A percentile compares a stretch with the other conserved stretches of the same genome.
Evolutionary conservation across 1,140 invertebrate species (phyloP).

Genomic region (Mercenaria mercenaria): DNA sequence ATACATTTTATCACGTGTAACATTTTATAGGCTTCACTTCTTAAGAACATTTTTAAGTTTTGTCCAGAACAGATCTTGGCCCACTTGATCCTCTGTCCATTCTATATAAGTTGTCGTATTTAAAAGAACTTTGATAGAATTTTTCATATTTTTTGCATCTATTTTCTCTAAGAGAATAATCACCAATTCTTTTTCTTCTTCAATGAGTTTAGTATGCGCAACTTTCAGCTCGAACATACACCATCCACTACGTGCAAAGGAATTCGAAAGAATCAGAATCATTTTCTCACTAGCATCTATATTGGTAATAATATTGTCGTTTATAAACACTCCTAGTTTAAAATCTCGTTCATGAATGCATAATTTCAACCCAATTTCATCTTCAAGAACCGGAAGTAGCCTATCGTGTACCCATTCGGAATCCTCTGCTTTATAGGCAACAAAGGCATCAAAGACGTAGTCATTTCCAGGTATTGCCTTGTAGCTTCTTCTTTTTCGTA

Average conservation of each 20-base stretch:
- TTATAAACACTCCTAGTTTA: background rate
- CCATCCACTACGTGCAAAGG: background rate
- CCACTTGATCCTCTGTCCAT: background rate
- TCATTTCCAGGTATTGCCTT: background rate
- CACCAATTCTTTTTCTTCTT: background rate
- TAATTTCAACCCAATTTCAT: background rate
- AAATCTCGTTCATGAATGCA: background rate
- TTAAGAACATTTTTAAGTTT: background rate
- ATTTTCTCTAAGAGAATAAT: background rate
- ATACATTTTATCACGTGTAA: too few species aligned
- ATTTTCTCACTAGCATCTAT: background rate
- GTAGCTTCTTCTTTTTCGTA: background rate
- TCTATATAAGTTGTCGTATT: background rate
- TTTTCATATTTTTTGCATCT: background rate
- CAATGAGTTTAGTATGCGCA: constrained; percentile 9
- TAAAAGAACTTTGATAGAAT: background rate
- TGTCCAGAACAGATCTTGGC: background rate
- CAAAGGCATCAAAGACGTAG: background rate
- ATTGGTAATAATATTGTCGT: background rate
- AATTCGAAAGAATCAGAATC: background rate
- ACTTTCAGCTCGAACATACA: constrained; percentile 35
- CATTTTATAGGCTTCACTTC: background rate
- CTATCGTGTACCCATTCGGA: background rate
- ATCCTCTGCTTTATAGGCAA: background rate
- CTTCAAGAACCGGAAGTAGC: background rate